Base-by-base conservation (phyloP, 2,113 vertebrate genomes). In the Hirundichthys speculiger region DNA sequence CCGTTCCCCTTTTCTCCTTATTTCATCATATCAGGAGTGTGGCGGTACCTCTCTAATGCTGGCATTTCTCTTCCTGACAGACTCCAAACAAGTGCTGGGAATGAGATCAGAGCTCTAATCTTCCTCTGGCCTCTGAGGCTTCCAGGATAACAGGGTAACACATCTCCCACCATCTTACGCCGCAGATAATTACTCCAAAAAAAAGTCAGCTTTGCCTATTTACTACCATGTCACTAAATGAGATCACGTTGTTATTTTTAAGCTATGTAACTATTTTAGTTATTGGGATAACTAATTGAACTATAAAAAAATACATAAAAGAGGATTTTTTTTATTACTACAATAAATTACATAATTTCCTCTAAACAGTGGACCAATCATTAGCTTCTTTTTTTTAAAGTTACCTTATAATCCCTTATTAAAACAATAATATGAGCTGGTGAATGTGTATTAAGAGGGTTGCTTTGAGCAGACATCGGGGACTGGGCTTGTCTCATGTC, bases 21-120 rank as follows among this genome's bases (percentile, higher is more conserved):
- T 96, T 97, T 97, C 96, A 97, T 97, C 96, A 98, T 96, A 96
- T 96, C 95, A 97, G 95, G 94, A 96, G 94, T 93, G 95, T 94
- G 96, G 95, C 94, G 93, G 90, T 94, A 94, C 93, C 95, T 96
- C 96, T 95, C 94, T 96, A 96, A 97, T 96, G 95, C 94, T 96
- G 95, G 96, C 95, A 96, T 97, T 97, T 96, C 96, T 98, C 95
- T 96, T 98, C 94, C 95, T 96, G 96, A 98, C 95, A 96, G 96
- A 95, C 94, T 89, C 94, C 95, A 96, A 98, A 98, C 96, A 96
- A 97, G 95, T 96, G 94, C 94, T 94, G 95, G 95, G 95, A 95
- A 96, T 97, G 96, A 95, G 95, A 95, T 96, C 94, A 93, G 91
- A 94, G 95, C 95, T 95, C 95, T 96, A 94, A 96, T 97, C 95